Base-by-base conservation (phyloP, 2,797 vertebrate genomes). In the Lerista edwardsae region DNA sequence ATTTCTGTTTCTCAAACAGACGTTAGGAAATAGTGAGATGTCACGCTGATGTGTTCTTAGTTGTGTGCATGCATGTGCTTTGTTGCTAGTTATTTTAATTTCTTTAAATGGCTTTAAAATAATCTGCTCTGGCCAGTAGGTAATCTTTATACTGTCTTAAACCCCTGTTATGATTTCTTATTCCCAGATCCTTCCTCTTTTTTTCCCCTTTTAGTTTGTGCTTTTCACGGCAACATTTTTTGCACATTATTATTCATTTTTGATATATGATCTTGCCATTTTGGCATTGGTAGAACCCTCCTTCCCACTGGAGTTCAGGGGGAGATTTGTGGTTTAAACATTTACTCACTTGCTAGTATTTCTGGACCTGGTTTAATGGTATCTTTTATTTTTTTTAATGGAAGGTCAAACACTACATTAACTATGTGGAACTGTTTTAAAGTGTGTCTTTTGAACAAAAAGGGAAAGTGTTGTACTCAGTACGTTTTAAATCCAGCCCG, bases 401-500 rank as follows among this genome's bases (percentile, higher is more conserved):
- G 94, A 91, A 91, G 87, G 87, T 92, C 91, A 92, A 93, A 92
- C 93, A 94, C 90, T 86, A 90, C 94, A 93, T 94, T 94, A 91
- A 88, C 91, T 93, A 90, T 91, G 81, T 86, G 93, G 88, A 91
- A 93, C 85, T 74, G 77, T 36, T 93, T 93, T 76, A 88, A 91
- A 92, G 93, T 91, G 88, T 92, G 92, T 94, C 84, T 91, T 94
- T 94, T 87, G 88, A 92, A 75, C 15, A 83, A 88, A 67, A 91
- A 86, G 84, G 71, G 80, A 85, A 84, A 79, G 87, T 82, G 29
- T 91, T 94, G 84, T 92, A 94, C 90, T 89, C 91, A 88, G 90
- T 95, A 94, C 94, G 95, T 94, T 95, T 95, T 92, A 93, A 93
- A 93, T 72, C 88, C 90, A 90, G 88, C 75, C 85, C 88, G 91